A percentile compares a stretch with the other conserved stretches of the same genome.
Conservation (phyloP, 2,888 invertebrate genomes). For the Julus scanicus region DNA sequence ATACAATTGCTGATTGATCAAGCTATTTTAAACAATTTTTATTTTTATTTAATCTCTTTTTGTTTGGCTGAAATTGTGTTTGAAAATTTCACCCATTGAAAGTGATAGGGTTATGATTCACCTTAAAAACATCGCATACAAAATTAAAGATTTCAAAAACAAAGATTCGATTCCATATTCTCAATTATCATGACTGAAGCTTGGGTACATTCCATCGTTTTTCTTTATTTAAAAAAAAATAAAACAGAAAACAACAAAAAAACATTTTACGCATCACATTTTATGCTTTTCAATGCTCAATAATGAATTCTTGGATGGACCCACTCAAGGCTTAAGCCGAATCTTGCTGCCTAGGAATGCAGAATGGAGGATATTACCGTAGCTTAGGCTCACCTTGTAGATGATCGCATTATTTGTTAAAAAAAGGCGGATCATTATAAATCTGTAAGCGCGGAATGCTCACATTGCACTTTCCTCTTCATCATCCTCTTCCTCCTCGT, state of each 20-base stretch:
- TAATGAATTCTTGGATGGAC: neutral
- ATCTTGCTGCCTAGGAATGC: neutral
- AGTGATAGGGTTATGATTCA: too few species aligned
- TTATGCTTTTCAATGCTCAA: neutral
- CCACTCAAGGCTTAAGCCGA: neutral
- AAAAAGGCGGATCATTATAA: neutral
- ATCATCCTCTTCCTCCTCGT: constrained; percentile 61
- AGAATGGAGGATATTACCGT: neutral
- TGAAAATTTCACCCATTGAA: too few species aligned
- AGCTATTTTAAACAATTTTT: too few species aligned
- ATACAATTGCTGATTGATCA: too few species aligned
- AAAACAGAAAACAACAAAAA: neutral
- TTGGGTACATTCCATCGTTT: too few species aligned
- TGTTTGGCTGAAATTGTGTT: too few species aligned
- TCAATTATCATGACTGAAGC: too few species aligned
- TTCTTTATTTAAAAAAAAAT: constrained; percentile 8
- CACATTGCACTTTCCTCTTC: neutral
- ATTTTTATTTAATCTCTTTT: too few species aligned
- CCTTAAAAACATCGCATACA: too few species aligned
- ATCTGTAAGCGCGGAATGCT: neutral
- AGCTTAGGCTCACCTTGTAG: neutral
- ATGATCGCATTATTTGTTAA: neutral
- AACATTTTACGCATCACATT: neutral
- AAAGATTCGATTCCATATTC: too few species aligned
- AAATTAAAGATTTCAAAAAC: too few species aligned